Evolutionary conservation across 1,140 invertebrate genomes (phyloP), one percentile per base, ranked within the genome.

Genomic region (Penaeus indicus): DNA sequence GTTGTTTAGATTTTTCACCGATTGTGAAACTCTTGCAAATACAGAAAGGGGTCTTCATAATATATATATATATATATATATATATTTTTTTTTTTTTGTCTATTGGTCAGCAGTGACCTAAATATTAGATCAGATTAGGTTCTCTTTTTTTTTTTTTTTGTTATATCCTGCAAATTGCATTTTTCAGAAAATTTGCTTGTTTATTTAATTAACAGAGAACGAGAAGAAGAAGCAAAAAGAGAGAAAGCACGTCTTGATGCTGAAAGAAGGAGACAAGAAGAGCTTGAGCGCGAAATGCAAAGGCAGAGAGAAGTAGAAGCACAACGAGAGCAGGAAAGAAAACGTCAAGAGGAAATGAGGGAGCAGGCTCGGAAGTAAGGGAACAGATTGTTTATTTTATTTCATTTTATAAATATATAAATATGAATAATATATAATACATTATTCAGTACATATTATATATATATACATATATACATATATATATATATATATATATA

Each of bases 271-370:
- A 94, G 96, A 85, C 95, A 96, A 91, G 94, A 94, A 89, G 95
- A 95, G 93, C 92, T 95, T 86, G 96, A 97, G 91, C 94, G 94
- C 90, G 96, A 98, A 93, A 94, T 97, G 92, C 94, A 97, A 91
- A 94, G 95, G 92, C 97, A 98, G 92, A 95, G 96, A 92, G 96
- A 98, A 93, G 93, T 96, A 83, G 96, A 97, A 92, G 94, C 94
- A 88, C 93, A 95, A 90, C 95, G 94, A 91, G 95, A 95, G 92
- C 96, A 96, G 92, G 95, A 96, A 92, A 67, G 85, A 62, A 86
- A 86, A 60, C 27, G 77, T 8, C 78, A 81, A 77, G 90, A 88
- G 25, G 86, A 88, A 42, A 60, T 88, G 80, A 88, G 81, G 25
- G 86, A 88, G 60, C 86, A 88, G 63, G 86, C 86, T 22, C 86